A percentile compares a stretch with the other conserved stretches of the same genome.
phyloP scores from a whole-genome alignment of 2,797 vertebrate genomes.

The Anabas testudineus region DNA sequence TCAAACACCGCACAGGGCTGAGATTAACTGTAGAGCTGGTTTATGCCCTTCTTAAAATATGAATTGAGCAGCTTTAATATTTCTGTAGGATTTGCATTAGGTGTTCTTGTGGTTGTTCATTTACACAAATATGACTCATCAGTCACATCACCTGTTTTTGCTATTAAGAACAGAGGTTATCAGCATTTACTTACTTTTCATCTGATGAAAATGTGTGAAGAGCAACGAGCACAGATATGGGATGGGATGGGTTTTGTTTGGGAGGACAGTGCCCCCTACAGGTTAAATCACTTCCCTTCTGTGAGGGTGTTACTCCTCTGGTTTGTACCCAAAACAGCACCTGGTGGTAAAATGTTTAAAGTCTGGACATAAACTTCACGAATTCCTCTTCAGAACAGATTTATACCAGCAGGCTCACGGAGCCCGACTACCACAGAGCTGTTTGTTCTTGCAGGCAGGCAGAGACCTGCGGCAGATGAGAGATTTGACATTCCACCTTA shows the following conservation, averaged over 20 bases:
- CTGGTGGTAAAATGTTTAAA: background rate
- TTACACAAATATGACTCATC: too few relatives aligned
- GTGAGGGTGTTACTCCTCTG: background rate
- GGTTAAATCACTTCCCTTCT: constrained; percentile 16
- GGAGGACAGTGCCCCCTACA: constrained; percentile 62
- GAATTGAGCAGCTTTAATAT: too few relatives aligned
- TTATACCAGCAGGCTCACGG: background rate
- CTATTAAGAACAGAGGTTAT: too few relatives aligned
- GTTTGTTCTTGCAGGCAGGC: constrained; percentile 45
- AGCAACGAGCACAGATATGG: background rate
- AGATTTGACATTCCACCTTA: constrained; percentile 69
- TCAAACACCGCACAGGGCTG: background rate
- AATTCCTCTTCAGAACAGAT: background rate
- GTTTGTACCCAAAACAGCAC: background rate
- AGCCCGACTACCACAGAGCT: background rate
- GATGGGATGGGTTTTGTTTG: constrained; percentile 15
- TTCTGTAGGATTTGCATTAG: too few relatives aligned
- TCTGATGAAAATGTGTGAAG: background rate
- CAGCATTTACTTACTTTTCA: background rate
- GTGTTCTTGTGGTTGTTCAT: too few relatives aligned
- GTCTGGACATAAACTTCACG: too few relatives aligned
- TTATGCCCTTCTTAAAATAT: too few relatives aligned
- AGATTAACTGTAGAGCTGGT: too few relatives aligned
- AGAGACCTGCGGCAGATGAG: constrained; percentile 65
- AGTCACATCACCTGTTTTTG: too few relatives aligned